Base-by-base conservation (phyloP, 2,113 vertebrate species). In the Hymenochirus boettgeri region DNA sequence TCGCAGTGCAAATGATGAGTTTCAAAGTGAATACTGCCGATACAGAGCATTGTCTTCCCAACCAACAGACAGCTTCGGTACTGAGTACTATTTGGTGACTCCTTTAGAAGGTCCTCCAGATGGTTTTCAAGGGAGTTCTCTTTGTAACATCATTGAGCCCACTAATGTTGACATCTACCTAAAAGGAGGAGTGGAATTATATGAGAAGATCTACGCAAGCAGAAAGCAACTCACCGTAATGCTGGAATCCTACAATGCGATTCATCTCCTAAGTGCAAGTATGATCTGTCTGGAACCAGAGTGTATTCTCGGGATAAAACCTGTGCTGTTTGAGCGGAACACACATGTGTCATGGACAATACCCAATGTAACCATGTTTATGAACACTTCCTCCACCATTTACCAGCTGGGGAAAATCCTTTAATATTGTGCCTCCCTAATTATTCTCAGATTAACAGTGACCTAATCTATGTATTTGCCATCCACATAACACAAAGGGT, bases 401-500 rank as follows among this genome's bases (percentile, higher is more conserved):
- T 1, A 25, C 7, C 10, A n/a, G 10, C 5, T 65, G 63, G 63
- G 63, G 12, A 37, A 29, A 4, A 9, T 19, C 2, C 57, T 65
- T n/a, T n/a, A n/a, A n/a, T 58, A 29, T 65, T 21, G 7, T 19
- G 13, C 63, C 63, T 10, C 42, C 27, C 13, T 2, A 50, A n/a
- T n/a, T 10, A 5, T 2, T 2, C 27, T 18, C 17, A 33, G 23
- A 37, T 15, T n/a, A n/a, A 9, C 23, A 11, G 27, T 1, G 15
- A 48, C 19, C 25, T 21, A 13, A n/a, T n/a, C 31, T 57, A 57
- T 19, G 24, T 65, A 4, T 1, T 50, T 11, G 19, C n/a, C 63
- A 11, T 18, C 63, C n/a, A 13, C 54, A 75, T 25, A 6, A 23
- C 3, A 76, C 81, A 1, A 12, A 4, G 18, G n/a, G 62, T 82